Evolutionary conservation across 2,113 vertebrate genomes (phyloP).

Genomic region (Heterotis niloticus): DNA sequence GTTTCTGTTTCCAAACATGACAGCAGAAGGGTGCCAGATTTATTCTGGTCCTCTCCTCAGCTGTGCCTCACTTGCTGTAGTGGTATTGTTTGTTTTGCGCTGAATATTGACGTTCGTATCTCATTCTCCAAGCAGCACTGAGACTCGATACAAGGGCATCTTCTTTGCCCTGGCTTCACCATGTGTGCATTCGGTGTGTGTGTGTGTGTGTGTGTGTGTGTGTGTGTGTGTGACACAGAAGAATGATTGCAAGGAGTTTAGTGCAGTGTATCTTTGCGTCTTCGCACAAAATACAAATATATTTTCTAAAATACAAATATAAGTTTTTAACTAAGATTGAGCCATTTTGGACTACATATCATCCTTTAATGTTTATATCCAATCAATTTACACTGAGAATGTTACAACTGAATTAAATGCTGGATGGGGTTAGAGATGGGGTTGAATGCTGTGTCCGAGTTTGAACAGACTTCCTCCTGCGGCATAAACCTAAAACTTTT

Average conservation of each 20-base stretch:
- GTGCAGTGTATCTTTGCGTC: too few relatives aligned
- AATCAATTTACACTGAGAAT: too few relatives aligned
- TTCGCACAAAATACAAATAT: too few relatives aligned
- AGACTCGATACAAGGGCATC: conserved; percentile 7
- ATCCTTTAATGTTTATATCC: too few relatives aligned
- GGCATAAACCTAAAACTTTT: too few relatives aligned
- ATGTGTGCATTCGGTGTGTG: too few relatives aligned
- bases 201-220: neutral
- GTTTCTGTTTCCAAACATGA: neutral
- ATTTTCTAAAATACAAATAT: neutral
- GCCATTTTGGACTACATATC: too few relatives aligned
- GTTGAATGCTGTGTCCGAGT: too few relatives aligned
- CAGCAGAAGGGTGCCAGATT: neutral
- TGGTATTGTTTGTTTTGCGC: conserved; percentile 36
- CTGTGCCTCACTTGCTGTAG: conserved; percentile 25
- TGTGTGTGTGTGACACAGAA: neutral
- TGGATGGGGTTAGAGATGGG: too few relatives aligned
- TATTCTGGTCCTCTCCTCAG: conserved; percentile 19
- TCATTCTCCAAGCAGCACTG: conserved; percentile 16
- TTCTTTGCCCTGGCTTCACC: neutral
- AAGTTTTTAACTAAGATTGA: neutral
- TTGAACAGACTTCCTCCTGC: too few relatives aligned
- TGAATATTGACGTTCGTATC: conserved; percentile 47
- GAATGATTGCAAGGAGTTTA: too few relatives aligned
- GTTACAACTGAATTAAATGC: too few relatives aligned